These are phyloP conservation scores for Rhinella marina DNA, from an alignment of 2,797 vertebrate genomes.

Conservation along the genomic window DNA sequence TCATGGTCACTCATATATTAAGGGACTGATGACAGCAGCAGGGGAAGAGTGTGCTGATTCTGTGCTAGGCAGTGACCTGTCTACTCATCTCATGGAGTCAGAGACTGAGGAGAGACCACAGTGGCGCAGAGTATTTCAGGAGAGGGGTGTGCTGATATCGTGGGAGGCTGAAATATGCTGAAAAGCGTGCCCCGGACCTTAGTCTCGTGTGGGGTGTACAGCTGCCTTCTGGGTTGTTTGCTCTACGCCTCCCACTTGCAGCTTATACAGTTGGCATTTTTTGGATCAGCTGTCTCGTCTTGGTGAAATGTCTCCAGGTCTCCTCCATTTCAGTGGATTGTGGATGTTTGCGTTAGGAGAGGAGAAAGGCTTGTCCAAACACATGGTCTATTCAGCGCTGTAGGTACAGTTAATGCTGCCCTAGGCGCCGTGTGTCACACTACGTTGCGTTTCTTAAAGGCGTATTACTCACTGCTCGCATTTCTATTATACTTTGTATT, in stretches of 20 bases:
- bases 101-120: no score
- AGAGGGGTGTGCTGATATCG: background rate
- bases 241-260: background rate
- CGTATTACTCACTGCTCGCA: background rate
- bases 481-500: background rate
- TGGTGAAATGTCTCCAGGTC: background rate
- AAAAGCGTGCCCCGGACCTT: background rate
- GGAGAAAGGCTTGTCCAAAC: slow-evolving; percentile 5
- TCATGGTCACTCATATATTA: background rate
- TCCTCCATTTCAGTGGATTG: background rate
- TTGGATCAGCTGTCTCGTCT: background rate
- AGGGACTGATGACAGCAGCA: background rate
- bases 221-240: background rate
- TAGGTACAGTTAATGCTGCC: background rate
- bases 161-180: background rate
- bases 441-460: background rate
- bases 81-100: no score
- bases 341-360: slow-evolving; percentile 10
- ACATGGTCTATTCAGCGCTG: background rate
- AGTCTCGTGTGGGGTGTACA: background rate
- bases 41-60: no score
- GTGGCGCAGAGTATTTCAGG: background rate
- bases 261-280: slow-evolving; percentile 7
- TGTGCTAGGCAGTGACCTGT: no score
- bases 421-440: background rate